A percentile compares a stretch with the other conserved stretches of the same genome.
phyloP scores from a whole-genome alignment of 1,140 invertebrate genomes.

The Camponotus pennsylvanicus region DNA sequence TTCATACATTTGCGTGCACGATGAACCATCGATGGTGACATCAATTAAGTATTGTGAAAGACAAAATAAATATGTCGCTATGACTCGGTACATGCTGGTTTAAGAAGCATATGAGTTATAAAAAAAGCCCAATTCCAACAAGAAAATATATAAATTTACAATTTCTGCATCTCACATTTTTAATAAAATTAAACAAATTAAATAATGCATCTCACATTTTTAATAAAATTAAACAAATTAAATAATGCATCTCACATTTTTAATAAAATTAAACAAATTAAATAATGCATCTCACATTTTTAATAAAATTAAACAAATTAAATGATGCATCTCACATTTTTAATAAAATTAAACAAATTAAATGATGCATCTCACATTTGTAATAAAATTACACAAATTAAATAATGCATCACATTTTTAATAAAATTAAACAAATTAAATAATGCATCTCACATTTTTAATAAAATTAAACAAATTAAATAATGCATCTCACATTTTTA shows the following conservation, averaged over 20 bases:
- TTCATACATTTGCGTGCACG: slow-evolving; percentile 36
- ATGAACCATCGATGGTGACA: slow-evolving; percentile 59
- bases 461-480: neutral
- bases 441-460: neutral
- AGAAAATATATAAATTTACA: neutral
- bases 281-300: neutral
- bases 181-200: neutral
- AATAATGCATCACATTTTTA: neutral
- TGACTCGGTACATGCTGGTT: slow-evolving; percentile 1
- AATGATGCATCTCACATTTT: neutral
- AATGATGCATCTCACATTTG: neutral
- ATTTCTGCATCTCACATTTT: neutral
- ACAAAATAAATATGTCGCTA: slow-evolving; percentile 50
- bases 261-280: neutral
- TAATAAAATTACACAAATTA: neutral
- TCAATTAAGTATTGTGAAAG: slow-evolving; percentile 48
- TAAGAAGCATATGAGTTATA: neutral
- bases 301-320: neutral
- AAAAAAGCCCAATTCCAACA: neutral
- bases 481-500: neutral
- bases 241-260: neutral
- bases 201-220: neutral
- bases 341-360: neutral
- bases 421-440: neutral
- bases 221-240: neutral